Base-by-base conservation (phyloP, 2,888 invertebrate genomes). In the Meiosimyza platycephala region DNA sequence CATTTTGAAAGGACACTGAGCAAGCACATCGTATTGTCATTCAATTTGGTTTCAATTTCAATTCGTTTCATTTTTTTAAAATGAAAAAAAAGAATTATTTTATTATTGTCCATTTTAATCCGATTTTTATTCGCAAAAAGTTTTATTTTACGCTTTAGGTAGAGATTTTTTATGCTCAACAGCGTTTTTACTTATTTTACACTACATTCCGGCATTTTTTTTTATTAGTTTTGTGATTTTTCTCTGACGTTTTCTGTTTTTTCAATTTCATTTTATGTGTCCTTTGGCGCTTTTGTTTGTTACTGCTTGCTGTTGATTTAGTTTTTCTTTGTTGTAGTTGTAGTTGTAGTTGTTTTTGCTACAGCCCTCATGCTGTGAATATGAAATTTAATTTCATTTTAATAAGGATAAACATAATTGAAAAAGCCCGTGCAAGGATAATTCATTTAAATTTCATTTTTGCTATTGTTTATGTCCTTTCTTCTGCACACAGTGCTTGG, bases 351-450 rank as follows among this genome's bases (percentile, higher is more conserved):
- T 62, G 40, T 22, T 52, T 16, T 54, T 62, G 48, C 54, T 60
- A 51, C n/a, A 13, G 33, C 54, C 22, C 48, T 72, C 47, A 9
- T 16, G 55, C 51, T 54, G 70, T 18, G 66, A 65, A 70, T 72
- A 48, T 64, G 69, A 60, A 71, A 67, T 73, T 71, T 64, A 76
- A 76, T 76, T 40, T 77, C 73, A 72, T 74, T 76, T 78, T 78
- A 77, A 78, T 78, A 76, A 75, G 78, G 77, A 78, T 78, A 74
- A 78, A 75, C 76, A 73, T 76, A 78, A 78, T 78, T 78, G 78
- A 75, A 78, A 77, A 77, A 75, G 73, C 69, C 72, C 22, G 70
- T 50, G 74, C 76, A 66, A 69, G 75, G 64, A 76, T 76, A 78
- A 78, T 78, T 78, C 77, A 77, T 79, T 77, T 75, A 76, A 72